Conservation (phyloP, 2,797 vertebrate species). For the Takifugu ocellatus region DNA sequence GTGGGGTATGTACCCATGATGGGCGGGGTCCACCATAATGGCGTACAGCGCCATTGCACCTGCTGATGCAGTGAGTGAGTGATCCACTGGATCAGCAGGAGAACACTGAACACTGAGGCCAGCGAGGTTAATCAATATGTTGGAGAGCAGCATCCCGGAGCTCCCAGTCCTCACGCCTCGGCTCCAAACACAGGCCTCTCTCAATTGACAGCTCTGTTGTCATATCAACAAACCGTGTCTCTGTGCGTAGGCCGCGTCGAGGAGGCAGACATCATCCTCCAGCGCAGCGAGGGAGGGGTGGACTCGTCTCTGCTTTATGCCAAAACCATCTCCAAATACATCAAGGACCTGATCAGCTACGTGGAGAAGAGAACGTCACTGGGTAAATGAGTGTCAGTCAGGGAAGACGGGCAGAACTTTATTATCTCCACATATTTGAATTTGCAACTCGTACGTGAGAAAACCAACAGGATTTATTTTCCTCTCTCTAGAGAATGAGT, state of each 20-base stretch:
- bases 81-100: too few species aligned
- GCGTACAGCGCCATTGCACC: too few species aligned
- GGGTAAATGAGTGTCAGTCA: slow-evolving; percentile 72
- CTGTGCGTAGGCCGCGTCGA: slow-evolving; percentile 66
- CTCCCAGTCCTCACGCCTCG: background rate
- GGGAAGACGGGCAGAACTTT: background rate
- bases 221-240: background rate
- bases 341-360: slow-evolving; percentile 90
- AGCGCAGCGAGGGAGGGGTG: slow-evolving; percentile 90
- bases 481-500: slow-evolving; percentile 82
- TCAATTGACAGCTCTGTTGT: background rate
- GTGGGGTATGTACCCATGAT: too few species aligned
- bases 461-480: background rate
- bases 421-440: background rate
- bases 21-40: too few species aligned
- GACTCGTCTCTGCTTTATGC: slow-evolving; percentile 87
- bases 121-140: too few species aligned
- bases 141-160: too few species aligned
- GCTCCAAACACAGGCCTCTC: background rate
- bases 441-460: too few species aligned
- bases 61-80: too few species aligned
- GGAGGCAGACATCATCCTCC: slow-evolving; percentile 88
- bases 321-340: slow-evolving; percentile 93
- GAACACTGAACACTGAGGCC: too few species aligned
- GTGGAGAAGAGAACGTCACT: slow-evolving; percentile 86